Conservation (phyloP, 2,113 vertebrate genomes). For the Spilogale gracilis region DNA sequence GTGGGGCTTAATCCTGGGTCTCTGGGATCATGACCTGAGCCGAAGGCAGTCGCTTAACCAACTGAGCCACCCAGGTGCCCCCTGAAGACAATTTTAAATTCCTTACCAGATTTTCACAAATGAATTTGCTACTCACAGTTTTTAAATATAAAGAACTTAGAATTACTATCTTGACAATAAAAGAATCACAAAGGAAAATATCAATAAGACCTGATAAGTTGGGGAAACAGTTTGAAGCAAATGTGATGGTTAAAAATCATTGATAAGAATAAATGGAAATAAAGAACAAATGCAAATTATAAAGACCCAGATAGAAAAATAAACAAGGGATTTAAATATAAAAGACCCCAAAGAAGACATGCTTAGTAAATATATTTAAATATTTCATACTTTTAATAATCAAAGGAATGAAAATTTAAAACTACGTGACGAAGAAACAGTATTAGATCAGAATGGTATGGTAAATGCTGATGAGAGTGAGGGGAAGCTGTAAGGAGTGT, state of each 20-base stretch:
- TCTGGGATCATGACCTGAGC: no score
- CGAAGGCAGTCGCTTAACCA: no score
- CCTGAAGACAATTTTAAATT: slow-evolving; percentile 9
- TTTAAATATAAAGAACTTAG: slow-evolving; percentile 30
- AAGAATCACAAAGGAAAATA: slow-evolving; percentile 37
- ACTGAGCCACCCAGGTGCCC: no score
- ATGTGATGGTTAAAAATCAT: slow-evolving; percentile 11
- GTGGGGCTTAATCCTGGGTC: no score
- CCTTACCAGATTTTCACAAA: slow-evolving; percentile 65
- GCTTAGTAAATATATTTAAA: background rate
- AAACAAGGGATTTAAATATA: background rate
- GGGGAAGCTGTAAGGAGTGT: background rate
- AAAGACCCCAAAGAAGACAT: background rate
- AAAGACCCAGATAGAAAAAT: slow-evolving; percentile 39
- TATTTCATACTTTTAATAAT: slow-evolving; percentile 20
- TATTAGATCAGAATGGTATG: background rate
- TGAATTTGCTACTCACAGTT: slow-evolving; percentile 56
- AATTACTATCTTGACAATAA: slow-evolving; percentile 50
- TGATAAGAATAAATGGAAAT: slow-evolving; percentile 42
- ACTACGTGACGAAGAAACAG: background rate
- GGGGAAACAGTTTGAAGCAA: background rate
- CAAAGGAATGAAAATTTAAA: slow-evolving; percentile 13
- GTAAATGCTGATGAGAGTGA: background rate
- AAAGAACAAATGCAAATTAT: slow-evolving; percentile 41
- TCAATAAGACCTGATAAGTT: background rate